Evolutionary conservation across 2,113 vertebrate genomes (phyloP), one percentile per base, ranked within the genome.

Genomic region (Myotis lucifugus): DNA sequence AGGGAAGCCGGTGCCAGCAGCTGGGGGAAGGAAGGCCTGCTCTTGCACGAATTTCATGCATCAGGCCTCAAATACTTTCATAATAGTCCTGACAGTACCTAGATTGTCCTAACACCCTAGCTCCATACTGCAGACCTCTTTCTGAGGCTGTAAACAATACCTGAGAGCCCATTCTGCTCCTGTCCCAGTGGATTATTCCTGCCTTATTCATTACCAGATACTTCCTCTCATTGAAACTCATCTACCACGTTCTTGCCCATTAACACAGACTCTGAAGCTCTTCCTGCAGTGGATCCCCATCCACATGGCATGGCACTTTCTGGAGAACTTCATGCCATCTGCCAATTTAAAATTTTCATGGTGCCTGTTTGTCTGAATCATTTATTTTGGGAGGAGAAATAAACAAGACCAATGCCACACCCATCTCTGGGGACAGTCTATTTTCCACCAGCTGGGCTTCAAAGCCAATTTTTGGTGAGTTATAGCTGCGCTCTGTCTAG

Each of bases 381-480:
- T 90, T 96, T 87, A 86, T 90, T 93, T 85, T 21, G n/a, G 56
- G 25, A 7, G 11, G 6, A 23, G 1, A n/a, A 74, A 77, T 87
- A 95, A 93, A 91, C 6, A 67, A 84, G 67, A 93, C 32, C 46
- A 52, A 61, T 73, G 37, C 34, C 85, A 89, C 61, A 29, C 14
- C 8, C 0, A 0, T 89, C 86, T 95, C 94, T 94, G 54, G 59
- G 73, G 89, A 78, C 82, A 81, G 72, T 82, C 32, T 69, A 1
- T 92, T 93, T 91, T 52, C 72, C 42, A 91, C 73, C 18, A 37
- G 0, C 59, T 42, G 83, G 82, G 40, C 50, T 91, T 92, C 94
- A 89, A 89, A 95, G 91, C 89, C 89, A 54, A 13, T 97, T 94
- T 91, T 56, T 7, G 52, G 83, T 70, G 85, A 88, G 90, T 97